Conservation (phyloP, 2,113 vertebrate species). For the Lepisosteus osseus region DNA sequence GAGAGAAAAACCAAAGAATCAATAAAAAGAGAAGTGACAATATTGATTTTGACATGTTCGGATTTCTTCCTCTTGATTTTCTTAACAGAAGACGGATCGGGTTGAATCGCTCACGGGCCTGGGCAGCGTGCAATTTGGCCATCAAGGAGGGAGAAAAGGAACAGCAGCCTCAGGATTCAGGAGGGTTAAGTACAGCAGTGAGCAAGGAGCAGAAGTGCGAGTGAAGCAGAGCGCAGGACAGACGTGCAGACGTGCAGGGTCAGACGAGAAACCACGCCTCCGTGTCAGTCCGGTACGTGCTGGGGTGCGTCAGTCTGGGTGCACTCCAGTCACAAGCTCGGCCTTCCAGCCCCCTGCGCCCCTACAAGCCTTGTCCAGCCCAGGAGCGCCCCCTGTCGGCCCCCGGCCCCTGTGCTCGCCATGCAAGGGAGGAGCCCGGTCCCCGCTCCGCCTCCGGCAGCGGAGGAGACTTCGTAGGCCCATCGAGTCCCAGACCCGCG, state of each 20-base stretch:
- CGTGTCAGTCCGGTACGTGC: no score
- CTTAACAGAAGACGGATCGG: no score
- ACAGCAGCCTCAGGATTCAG: conserved; percentile 52
- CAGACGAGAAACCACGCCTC: conserved; percentile 3
- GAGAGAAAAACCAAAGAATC: conserved; percentile 67
- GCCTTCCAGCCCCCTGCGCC: no score
- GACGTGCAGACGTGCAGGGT: conserved; percentile 35
- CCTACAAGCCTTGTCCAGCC: no score
- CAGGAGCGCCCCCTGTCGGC: no score
- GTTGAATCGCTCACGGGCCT: not conserved
- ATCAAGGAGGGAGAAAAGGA: conserved; percentile 61
- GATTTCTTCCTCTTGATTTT: conserved; percentile 64
- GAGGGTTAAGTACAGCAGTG: conserved; percentile 26
- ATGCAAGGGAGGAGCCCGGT: no score
- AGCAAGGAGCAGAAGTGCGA: conserved; percentile 43
- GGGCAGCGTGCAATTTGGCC: not conserved
- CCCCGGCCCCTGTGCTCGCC: no score
- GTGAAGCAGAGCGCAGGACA: conserved; percentile 52
- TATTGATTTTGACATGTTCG: conserved; percentile 67
- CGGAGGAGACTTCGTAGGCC: no score
- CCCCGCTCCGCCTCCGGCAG: no score
- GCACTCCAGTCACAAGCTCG: no score
- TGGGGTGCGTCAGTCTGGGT: no score
- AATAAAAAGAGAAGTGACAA: conserved; percentile 67
- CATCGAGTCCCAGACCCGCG: no score